A percentile compares a stretch with the other conserved stretches of the same genome.
Conservation (phyloP, 2,113 vertebrate species). For the Callopanchax toddi region DNA sequence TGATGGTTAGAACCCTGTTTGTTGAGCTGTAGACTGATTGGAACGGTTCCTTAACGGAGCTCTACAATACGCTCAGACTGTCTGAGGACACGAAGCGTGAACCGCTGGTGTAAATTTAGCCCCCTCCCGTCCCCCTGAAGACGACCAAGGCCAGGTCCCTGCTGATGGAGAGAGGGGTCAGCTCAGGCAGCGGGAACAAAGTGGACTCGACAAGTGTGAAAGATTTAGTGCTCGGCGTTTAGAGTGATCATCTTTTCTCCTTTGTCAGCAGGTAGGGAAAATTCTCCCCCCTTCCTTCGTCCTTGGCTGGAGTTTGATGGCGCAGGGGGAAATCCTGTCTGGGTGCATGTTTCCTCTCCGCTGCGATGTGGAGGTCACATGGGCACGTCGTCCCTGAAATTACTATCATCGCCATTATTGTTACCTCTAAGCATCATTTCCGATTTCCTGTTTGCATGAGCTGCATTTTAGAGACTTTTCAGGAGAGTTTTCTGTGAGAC, state of each 20-base stretch:
- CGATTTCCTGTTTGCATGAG: conserved; percentile 27
- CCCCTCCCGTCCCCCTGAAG: neutral
- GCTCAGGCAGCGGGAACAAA: conserved; percentile 68
- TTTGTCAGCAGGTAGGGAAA: conserved; percentile 76
- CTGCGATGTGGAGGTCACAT: conserved; percentile 26
- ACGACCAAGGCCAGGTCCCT: conserved; percentile 62
- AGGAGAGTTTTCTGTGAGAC: conserved; percentile 9
- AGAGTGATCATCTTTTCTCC: conserved; percentile 77
- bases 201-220: conserved; percentile 78
- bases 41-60: conserved; percentile 40
- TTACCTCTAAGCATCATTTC: conserved; percentile 22
- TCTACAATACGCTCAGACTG: conserved; percentile 55
- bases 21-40: too few species aligned
- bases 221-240: conserved; percentile 78
- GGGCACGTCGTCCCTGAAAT: conserved; percentile 28
- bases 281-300: conserved; percentile 59
- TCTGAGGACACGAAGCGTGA: conserved; percentile 59
- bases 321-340: conserved; percentile 51
- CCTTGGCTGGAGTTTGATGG: conserved; percentile 67
- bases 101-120: conserved; percentile 67
- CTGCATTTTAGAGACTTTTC: conserved; percentile 21
- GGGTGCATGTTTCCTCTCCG: conserved; percentile 33
- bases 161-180: conserved; percentile 68
- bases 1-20: too few species aligned
- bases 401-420: conserved; percentile 45